These are phyloP conservation scores for Setipinna tenuifilis DNA, from an alignment of 2,797 vertebrate genomes.

Conservation along the genomic window DNA sequence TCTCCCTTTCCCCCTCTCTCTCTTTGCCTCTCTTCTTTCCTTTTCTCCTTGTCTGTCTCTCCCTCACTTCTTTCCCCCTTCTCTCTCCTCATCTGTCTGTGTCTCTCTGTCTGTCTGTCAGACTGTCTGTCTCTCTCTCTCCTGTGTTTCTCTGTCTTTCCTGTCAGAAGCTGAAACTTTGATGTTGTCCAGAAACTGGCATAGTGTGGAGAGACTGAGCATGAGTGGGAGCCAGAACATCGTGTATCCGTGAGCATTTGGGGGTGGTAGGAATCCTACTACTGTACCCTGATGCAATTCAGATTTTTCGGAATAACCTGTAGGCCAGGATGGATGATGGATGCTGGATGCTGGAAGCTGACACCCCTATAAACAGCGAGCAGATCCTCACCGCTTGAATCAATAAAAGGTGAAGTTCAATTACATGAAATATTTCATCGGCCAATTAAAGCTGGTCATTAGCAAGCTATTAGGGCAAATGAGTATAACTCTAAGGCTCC, in stretches of 20 bases:
- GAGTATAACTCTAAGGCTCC: neutral
- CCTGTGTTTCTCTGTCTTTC: neutral
- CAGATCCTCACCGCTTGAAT: no score
- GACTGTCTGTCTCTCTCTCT: neutral
- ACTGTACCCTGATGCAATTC: neutral
- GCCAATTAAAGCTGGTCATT: neutral
- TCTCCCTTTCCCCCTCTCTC: neutral
- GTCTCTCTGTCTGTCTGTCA: neutral
- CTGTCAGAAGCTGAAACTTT: constrained; percentile 1
- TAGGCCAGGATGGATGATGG: neutral
- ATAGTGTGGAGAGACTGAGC: neutral
- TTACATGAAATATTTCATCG: neutral
- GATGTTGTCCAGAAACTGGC: neutral
- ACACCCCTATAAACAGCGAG: neutral
- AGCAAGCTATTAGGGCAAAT: neutral
- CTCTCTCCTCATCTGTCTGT: neutral
- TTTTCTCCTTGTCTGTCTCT: neutral
- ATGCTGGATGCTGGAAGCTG: neutral
- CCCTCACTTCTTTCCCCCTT: neutral
- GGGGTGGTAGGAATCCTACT: constrained; percentile 17
- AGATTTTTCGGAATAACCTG: neutral
- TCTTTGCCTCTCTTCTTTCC: neutral
- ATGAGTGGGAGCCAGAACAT: neutral
- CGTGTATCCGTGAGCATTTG: neutral
- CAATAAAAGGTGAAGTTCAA: neutral